Base-by-base conservation (phyloP, 2,113 vertebrate species). In the Cinclus mexicanus region DNA sequence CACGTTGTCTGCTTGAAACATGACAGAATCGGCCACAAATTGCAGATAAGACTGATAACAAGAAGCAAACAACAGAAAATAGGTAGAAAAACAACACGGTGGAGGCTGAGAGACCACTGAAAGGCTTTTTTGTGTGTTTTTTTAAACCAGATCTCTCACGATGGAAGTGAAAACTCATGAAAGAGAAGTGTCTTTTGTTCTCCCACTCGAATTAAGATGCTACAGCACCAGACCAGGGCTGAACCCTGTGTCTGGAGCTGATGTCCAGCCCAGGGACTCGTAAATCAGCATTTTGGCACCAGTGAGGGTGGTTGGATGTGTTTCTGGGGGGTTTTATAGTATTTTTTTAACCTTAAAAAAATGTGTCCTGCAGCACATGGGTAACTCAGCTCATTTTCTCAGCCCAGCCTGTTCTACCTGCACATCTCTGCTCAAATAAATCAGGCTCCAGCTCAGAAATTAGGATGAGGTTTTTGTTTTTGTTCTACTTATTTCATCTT, bases 401-500 rank as follows among this genome's bases (percentile, higher is more conserved):
- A 16, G 16, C 10, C 35, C 56, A 83, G 42, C 18, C 35, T 63
- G 64, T 25, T 77, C 71, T 77, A 90, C 88, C 88, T 90, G 80
- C 77, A 44, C 1, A 1, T 63, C 71, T 87, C 81, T 88, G 84
- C 56, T 83, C 47, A 77, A 93, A 93, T 95, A 96, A 95, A 91
- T 94, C 76, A 95, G 95, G 86, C 89, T 88, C 17, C 71, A 93
- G 88, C 96, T 90, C 88, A 97, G 95, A 97, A 97, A 97, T 97
- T 97, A 96, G 97, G 97, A 98, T 98, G 96, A 97, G 93, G 96
- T 94, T 97, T 97, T 97, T 98, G 84, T 96, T 97, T 97, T 94
- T 57, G 97, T 96, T 98, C 96, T 98, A 98, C 98, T 98, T 98
- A 98, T 98, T 98, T 98, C 98, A 98, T 98, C 98, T 98, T 99